Conservation (phyloP, 2,797 vertebrate genomes). For the Manis crassicaudata region DNA sequence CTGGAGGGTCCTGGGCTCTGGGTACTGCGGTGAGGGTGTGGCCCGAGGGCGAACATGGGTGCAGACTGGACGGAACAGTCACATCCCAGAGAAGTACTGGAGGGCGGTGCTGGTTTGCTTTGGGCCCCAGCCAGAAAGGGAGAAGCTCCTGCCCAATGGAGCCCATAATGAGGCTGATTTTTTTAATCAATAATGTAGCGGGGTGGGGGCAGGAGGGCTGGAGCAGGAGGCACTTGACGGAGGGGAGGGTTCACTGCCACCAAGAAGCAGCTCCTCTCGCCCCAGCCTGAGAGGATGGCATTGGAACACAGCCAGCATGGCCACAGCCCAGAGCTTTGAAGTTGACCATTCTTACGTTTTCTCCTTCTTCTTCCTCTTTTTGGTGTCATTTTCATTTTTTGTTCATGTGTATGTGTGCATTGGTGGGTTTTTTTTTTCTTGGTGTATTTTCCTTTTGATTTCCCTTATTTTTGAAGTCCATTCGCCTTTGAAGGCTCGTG, state of each 20-base stretch:
- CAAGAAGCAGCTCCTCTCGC: neutral
- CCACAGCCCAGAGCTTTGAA: neutral
- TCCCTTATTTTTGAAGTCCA: neutral
- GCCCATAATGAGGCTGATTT: neutral
- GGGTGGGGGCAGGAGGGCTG: neutral
- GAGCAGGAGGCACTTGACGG: neutral
- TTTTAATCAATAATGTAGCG: neutral
- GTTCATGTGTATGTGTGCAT: neutral
- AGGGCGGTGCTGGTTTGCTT: neutral
- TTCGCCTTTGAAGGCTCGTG: slow-evolving; percentile 10
- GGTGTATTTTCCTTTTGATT: slow-evolving; percentile 7
- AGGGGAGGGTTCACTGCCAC: neutral
- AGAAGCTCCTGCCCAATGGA: slow-evolving; percentile 32
- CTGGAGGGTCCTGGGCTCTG: neutral
- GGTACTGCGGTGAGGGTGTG: neutral
- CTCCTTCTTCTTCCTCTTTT: neutral
- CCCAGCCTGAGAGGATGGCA: neutral
- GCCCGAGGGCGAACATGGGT: neutral
- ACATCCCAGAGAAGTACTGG: neutral
- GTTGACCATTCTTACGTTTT: neutral
- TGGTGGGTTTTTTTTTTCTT: neutral
- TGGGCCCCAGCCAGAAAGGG: neutral
- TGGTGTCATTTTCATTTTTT: neutral
- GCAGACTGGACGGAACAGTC: neutral
- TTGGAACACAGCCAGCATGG: neutral